phyloP scores from a whole-genome alignment of 30 jellyfish, hydroid and myxozoan species.

The Aurelia sp. region DNA sequence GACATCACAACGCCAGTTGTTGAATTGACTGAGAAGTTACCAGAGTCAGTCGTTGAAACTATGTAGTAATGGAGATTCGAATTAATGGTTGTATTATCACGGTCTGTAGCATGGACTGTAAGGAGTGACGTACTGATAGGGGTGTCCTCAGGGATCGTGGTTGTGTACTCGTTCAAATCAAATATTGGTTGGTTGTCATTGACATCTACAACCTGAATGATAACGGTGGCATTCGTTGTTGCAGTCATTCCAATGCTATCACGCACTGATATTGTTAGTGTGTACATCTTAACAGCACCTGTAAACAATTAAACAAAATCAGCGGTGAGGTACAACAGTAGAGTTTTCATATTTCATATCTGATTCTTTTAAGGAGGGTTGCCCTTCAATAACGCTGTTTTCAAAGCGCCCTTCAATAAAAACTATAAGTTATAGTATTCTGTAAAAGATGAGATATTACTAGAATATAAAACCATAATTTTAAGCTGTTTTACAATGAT shows the following conservation, averaged over 20 bases:
- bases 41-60: slow-evolving; percentile 85
- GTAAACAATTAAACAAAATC: neutral
- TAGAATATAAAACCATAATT: too few relatives aligned
- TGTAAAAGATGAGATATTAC: too few relatives aligned
- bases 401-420: too few relatives aligned
- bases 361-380: too few relatives aligned
- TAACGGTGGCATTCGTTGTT: slow-evolving; percentile 51
- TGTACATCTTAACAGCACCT: slow-evolving; percentile 50
- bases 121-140: slow-evolving; percentile 49
- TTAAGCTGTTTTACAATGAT: too few relatives aligned
- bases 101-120: slow-evolving; percentile 85
- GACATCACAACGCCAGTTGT: slow-evolving; percentile 57
- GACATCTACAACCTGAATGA: slow-evolving; percentile 69
- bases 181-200: slow-evolving; percentile 91
- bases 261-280: slow-evolving; percentile 42
- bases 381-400: too few relatives aligned
- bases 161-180: slow-evolving; percentile 55
- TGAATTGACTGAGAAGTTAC: slow-evolving; percentile 71
- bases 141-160: slow-evolving; percentile 54
- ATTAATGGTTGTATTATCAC: slow-evolving; percentile 69
- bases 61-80: slow-evolving; percentile 46
- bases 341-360: too few relatives aligned
- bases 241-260: slow-evolving; percentile 58
- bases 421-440: too few relatives aligned
- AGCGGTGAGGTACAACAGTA: too few relatives aligned